Evolutionary conservation across 2,888 invertebrate genomes (phyloP), one percentile per base, ranked within the genome.

Genomic region (Sphaerophoria taeniata): DNA sequence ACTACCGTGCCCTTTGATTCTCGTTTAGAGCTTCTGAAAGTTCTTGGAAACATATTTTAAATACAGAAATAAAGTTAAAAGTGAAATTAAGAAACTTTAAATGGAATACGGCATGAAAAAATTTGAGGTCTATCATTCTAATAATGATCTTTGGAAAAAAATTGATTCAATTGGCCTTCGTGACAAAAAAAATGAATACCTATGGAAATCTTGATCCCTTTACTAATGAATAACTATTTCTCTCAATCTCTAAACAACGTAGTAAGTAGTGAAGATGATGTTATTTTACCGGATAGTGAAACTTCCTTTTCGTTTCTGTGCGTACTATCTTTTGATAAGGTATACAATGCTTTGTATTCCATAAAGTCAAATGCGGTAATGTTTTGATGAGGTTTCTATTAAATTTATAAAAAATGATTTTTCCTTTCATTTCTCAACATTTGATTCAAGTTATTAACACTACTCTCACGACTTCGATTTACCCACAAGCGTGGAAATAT

Each of bases 241-340:
- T 47, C 47, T 47, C 47, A 47, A 47, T 4, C 6, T 47, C 47
- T n/a, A n/a, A 47, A 14, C 14, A 47, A 14, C 47, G 6, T 14
- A 47, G n/a, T n/a, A n/a, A n/a, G n/a, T n/a, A 47, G 47, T 47
- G 14, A 47, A 47, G 14, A 47, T 43, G 47, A 14, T 53, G 53
- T 53, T 31, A 12, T 31, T 53, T 3, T 31, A 53, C 12, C 53
- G 9, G 31, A 31, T 11, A 53, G 24, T 31, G 53, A 31, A 53
- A 53, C 24, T 53, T 24, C 53, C 4, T 53, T 53, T 53, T 31
- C 31, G 24, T 53, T 53, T 53, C 24, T 24, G 24, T 53, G 53
- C 5, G 53, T n/a, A n/a, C n/a, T 53, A 31, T 53, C 31, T 12
- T 31, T 53, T 53, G 53, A 31, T 11, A 31, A 49, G 49, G 2